A percentile compares a stretch with the other conserved stretches of the same genome.
phyloP scores from a whole-genome alignment of 2,113 vertebrate species.

The Ellobius talpinus region DNA sequence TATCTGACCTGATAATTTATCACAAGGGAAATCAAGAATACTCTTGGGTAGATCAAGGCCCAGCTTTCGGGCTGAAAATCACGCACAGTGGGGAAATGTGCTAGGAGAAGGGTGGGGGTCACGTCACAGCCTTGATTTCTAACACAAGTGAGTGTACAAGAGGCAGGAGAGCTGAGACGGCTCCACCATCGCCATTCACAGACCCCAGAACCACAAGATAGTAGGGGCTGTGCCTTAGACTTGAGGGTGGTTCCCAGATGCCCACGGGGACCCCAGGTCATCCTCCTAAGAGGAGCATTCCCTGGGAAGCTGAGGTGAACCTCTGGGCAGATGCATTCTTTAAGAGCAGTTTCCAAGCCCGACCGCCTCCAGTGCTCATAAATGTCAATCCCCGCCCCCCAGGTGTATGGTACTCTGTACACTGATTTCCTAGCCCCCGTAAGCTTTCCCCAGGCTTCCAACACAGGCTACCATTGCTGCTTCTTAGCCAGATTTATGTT shows the following conservation, averaged over 20 bases:
- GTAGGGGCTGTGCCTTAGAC: background rate
- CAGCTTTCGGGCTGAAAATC: constrained; percentile 36
- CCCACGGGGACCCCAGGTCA: background rate
- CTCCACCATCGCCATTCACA: background rate
- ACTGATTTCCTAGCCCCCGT: background rate
- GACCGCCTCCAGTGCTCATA: background rate
- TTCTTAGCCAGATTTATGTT: constrained; percentile 45
- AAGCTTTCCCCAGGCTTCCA: background rate
- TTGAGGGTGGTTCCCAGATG: background rate
- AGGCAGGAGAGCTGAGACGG: background rate
- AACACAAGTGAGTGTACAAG: background rate
- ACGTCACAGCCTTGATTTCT: constrained; percentile 11
- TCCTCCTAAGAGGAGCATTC: no score
- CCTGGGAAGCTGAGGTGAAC: background rate
- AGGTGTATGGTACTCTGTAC: background rate
- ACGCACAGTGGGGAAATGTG: background rate
- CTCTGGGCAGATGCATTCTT: background rate
- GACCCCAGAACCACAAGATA: rapidly evolving
- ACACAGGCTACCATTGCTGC: background rate
- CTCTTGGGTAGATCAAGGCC: constrained; percentile 8
- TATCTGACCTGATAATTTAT: constrained; percentile 37
- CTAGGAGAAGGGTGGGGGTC: background rate
- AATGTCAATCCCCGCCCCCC: background rate
- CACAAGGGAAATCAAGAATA: constrained; percentile 57
- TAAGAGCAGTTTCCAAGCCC: background rate